Evolutionary conservation across 1,140 invertebrate genomes (phyloP), one percentile per base, ranked within the genome.

Genomic region (Eumaeus atala): DNA sequence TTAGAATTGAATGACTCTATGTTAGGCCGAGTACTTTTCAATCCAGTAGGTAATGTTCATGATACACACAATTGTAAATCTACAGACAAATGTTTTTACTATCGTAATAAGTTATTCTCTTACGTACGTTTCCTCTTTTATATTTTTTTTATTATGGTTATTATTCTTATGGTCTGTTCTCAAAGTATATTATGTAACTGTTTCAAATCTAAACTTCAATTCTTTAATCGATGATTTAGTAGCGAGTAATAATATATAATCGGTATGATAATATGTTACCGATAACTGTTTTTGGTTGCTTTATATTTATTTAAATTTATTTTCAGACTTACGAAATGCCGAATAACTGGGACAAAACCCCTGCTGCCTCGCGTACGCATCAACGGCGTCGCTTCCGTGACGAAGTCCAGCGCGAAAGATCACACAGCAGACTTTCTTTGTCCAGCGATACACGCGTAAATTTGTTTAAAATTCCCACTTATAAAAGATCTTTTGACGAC

Each of bases 371-470:
- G 7, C 65, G 74, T 3, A 75, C 74, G 3, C 74, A 81, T 6
- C 59, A 81, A 9, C 70, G 77, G 3, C 68, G 76, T 2, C 74
- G 81, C 0, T 65, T 72, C 36, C 66, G 71, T 8, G 76, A 81
- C 35, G 81, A 84, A 6, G 54, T 38, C 7, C 68, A 70, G n/a
- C 72, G 83, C 33, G 86, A 88, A 53, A 72, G 90, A 54, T 91
- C 91, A 11, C 83, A 90, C n/a, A 92, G 91, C 73, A 74, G 91
- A 57, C 90, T 91, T 35, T 92, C 91, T 1, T 83, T 91, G 47
- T 90, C 90, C 14, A 91, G 90, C 60, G 92, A 92, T 66, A 91
- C 90, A 1, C 89, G 91, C 69, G 91, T 92, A 76, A 79, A 65
- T 50, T 38, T 8, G 8, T 21, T 21, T 34, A 44, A 11, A 21